Evolutionary conservation across 2,797 vertebrate genomes (phyloP).

Genomic region (Myotis vivesi): DNA sequence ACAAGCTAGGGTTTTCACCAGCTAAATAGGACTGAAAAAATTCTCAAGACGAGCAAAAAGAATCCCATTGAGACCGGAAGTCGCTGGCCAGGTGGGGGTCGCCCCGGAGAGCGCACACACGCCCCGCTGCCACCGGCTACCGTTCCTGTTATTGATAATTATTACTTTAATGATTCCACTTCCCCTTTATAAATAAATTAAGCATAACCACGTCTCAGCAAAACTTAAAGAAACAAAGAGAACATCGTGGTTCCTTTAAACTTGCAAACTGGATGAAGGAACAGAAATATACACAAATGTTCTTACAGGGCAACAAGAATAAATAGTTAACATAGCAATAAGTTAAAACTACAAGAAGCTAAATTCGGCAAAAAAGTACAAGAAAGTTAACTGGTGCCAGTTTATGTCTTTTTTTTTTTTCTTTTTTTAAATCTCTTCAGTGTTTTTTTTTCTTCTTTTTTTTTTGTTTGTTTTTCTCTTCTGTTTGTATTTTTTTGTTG

Average conservation of each 20-base stretch:
- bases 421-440: slow-evolving; percentile 54
- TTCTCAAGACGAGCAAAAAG: slow-evolving; percentile 95
- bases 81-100: neutral
- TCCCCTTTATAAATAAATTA: slow-evolving; percentile 90
- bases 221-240: slow-evolving; percentile 87
- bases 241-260: slow-evolving; percentile 87
- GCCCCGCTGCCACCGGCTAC: slow-evolving; percentile 73
- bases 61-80: slow-evolving; percentile 87
- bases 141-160: slow-evolving; percentile 90
- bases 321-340: slow-evolving; percentile 98
- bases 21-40: slow-evolving; percentile 83
- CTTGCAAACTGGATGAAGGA: slow-evolving; percentile 97
- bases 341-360: slow-evolving; percentile 98
- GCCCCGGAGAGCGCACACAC: slow-evolving; percentile 77
- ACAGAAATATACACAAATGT: slow-evolving; percentile 99
- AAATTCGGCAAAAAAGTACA: slow-evolving; percentile 98
- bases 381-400: slow-evolving; percentile 95
- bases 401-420: slow-evolving; percentile 86
- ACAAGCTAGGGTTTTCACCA: slow-evolving; percentile 81
- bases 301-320: slow-evolving; percentile 93
- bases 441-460: slow-evolving; percentile 71
- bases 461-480: slow-evolving; percentile 80
- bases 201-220: slow-evolving; percentile 95
- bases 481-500: slow-evolving; percentile 50
- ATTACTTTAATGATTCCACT: slow-evolving; percentile 81